These are phyloP conservation scores for Euleptes europaea DNA, from an alignment of 2,113 vertebrate species.

Conservation along the genomic window DNA sequence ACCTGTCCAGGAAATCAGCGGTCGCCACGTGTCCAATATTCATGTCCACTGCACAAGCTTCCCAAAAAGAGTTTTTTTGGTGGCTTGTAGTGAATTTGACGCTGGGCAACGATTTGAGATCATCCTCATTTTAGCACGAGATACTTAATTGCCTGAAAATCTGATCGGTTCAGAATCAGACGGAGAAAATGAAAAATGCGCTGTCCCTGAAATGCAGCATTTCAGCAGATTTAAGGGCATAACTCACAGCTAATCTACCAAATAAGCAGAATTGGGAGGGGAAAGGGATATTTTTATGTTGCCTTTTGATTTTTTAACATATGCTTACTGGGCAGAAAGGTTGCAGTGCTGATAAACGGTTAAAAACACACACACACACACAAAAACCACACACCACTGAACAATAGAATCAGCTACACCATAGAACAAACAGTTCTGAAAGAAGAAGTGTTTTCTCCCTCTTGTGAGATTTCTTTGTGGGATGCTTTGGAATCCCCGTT, in stretches of 20 bases:
- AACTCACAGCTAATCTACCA: too few relatives aligned
- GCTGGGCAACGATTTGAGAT: not conserved
- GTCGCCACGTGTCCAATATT: not conserved
- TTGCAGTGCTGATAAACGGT: too few relatives aligned
- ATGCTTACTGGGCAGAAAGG: not conserved
- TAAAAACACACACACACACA: too few relatives aligned
- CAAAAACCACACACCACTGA: too few relatives aligned
- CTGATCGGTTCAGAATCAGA: not conserved
- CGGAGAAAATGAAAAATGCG: not conserved
- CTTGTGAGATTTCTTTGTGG: not conserved
- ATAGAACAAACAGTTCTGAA: not conserved
- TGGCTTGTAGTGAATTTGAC: too few relatives aligned
- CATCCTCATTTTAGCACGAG: too few relatives aligned
- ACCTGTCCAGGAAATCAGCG: too few relatives aligned
- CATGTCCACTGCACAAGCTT: not conserved
- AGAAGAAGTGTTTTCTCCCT: not conserved
- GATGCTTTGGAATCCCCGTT: not conserved
- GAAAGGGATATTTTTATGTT: not conserved
- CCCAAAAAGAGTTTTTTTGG: not conserved
- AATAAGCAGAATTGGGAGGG: not conserved
- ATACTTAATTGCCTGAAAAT: not conserved
- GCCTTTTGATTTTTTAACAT: not conserved
- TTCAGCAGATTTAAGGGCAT: too few relatives aligned
- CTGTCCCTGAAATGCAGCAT: not conserved
- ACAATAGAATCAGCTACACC: not conserved